Evolutionary conservation across 2,113 vertebrate species (phyloP).

Genomic region (Urocynchramus pylzowi): DNA sequence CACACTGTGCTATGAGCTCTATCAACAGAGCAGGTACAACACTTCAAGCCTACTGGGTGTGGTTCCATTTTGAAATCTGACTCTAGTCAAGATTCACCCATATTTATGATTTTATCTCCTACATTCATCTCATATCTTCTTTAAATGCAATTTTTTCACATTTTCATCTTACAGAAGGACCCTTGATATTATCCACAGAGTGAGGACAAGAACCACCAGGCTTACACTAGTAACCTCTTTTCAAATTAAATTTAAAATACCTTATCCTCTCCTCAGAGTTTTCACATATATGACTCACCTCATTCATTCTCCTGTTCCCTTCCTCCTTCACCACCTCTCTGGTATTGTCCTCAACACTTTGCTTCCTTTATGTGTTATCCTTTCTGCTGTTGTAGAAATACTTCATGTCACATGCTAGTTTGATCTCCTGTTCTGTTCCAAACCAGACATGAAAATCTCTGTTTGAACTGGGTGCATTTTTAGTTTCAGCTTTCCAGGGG

Average conservation of each 20-base stretch:
- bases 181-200: not conserved
- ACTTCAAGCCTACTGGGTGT: not conserved
- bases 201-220: not conserved
- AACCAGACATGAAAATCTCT: not conserved
- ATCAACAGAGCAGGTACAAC: not conserved
- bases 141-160: not conserved
- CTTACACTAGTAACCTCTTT: not conserved
- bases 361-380: not conserved
- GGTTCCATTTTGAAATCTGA: not conserved
- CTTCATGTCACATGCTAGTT: not conserved
- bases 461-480: not conserved
- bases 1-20: not conserved
- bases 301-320: not conserved
- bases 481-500: not conserved
- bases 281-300: not conserved
- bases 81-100: not conserved
- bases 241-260: not conserved
- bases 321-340: not conserved
- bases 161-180: not conserved
- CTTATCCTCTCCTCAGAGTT: not conserved
- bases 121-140: not conserved
- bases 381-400: not conserved
- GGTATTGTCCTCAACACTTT: not conserved
- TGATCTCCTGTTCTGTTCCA: not conserved
- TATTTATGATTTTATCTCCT: not conserved